phyloP scores from a whole-genome alignment of 2,888 invertebrate species.

The Conops quadrifasciatus region DNA sequence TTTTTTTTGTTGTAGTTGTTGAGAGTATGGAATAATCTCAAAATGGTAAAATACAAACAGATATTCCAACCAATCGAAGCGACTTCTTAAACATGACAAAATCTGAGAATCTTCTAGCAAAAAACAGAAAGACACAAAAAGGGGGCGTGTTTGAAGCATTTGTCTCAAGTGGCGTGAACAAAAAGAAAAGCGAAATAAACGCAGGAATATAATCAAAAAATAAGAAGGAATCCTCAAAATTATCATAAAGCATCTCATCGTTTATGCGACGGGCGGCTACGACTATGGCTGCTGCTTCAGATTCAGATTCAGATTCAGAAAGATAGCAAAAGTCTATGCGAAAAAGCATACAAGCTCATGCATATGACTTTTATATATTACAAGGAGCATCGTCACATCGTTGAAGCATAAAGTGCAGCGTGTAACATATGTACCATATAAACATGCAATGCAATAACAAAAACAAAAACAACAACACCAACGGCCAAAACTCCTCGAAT shows the following conservation, averaged over 20 bases:
- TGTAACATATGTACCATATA: slow-evolving; percentile 1
- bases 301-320: too few species aligned
- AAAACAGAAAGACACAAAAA: slow-evolving; percentile 6
- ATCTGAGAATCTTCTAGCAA: too few species aligned
- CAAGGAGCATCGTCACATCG: too few species aligned
- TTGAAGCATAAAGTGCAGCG: slow-evolving; percentile 5
- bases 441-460: background rate
- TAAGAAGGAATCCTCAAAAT: background rate
- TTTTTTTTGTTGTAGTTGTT: too few species aligned
- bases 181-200: too few species aligned
- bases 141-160: slow-evolving; percentile 27
- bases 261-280: background rate
- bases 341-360: too few species aligned
- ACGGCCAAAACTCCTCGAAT: slow-evolving; percentile 17
- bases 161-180: slow-evolving; percentile 29
- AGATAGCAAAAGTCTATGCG: too few species aligned
- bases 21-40: too few species aligned
- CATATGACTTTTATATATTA: too few species aligned
- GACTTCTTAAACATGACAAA: too few species aligned
- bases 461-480: slow-evolving; percentile 23
- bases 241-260: slow-evolving; percentile 7
- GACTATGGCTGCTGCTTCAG: background rate
- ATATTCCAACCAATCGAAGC: too few species aligned
- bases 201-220: background rate
- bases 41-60: too few species aligned